phyloP scores from a whole-genome alignment of 2,888 invertebrate species.

The Drosophila pseudotakahashii region DNA sequence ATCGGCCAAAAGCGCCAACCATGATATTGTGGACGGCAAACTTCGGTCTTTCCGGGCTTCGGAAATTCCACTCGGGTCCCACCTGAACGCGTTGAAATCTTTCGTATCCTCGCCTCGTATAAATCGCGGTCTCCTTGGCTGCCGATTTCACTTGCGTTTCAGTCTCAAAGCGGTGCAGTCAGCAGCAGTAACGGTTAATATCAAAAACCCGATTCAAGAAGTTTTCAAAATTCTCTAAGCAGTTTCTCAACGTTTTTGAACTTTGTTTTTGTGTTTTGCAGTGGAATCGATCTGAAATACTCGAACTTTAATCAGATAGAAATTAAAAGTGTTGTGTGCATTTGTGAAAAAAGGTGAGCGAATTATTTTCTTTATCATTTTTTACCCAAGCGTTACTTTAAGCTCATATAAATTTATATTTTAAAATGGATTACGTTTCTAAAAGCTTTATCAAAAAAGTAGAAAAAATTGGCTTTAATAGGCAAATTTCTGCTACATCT shows the following conservation, averaged over 20 bases:
- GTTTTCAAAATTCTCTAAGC: slow-evolving; percentile 34
- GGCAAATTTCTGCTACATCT: too few species aligned
- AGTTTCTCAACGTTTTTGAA: slow-evolving; percentile 24
- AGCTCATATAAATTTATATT: too few species aligned
- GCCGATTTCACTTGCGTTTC: slow-evolving; percentile 81
- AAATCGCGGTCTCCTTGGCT: slow-evolving; percentile 76
- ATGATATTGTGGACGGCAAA: slow-evolving; percentile 43
- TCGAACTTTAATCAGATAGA: background rate
- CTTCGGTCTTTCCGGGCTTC: slow-evolving; percentile 29
- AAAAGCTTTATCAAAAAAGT: too few species aligned
- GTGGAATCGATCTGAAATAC: slow-evolving; percentile 22
- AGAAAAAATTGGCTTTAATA: too few species aligned
- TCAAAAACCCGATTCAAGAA: slow-evolving; percentile 7
- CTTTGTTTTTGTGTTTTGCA: slow-evolving; percentile 44
- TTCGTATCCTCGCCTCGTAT: slow-evolving; percentile 78
- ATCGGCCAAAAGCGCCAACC: slow-evolving; percentile 18
- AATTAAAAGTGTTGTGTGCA: slow-evolving; percentile 12
- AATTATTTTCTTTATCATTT: background rate
- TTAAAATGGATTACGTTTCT: too few species aligned
- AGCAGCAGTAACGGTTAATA: slow-evolving; percentile 63
- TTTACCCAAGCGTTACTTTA: too few species aligned
- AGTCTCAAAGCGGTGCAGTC: slow-evolving; percentile 79
- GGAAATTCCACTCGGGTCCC: slow-evolving; percentile 26
- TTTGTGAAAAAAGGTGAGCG: slow-evolving; percentile 25
- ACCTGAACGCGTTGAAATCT: slow-evolving; percentile 70